These are phyloP conservation scores for Ctenomys sociabilis DNA, from an alignment of 2,113 vertebrate species.

Conservation along the genomic window DNA sequence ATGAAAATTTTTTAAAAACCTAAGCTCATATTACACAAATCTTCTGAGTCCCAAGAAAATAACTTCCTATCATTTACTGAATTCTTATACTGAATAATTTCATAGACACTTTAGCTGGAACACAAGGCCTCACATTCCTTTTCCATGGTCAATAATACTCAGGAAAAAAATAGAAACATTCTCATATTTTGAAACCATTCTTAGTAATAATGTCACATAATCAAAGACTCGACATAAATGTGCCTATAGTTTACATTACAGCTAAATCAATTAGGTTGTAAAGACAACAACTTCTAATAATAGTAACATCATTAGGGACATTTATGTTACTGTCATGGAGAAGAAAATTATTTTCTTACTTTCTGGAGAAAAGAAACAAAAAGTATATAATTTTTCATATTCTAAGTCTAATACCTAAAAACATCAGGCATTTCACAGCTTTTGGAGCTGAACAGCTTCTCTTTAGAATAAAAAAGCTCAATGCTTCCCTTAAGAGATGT, in stretches of 20 bases:
- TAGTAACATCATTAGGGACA: not conserved
- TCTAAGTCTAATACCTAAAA: conserved; percentile 18
- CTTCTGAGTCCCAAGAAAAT: conserved; percentile 45
- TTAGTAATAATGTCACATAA: not conserved
- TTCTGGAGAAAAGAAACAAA: not conserved
- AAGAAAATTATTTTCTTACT: not conserved
- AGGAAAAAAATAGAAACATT: conserved; percentile 27
- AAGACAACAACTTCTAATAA: conserved; percentile 39
- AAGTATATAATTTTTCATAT: not conserved
- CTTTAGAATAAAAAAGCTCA: not conserved
- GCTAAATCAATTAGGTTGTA: not conserved
- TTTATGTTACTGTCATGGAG: conserved; percentile 10
- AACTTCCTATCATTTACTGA: not conserved
- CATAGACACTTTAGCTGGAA: not conserved
- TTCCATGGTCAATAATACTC: conserved; percentile 5
- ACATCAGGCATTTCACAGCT: not conserved
- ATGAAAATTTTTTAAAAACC: not conserved
- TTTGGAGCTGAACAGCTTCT: not conserved
- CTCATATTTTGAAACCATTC: conserved; percentile 37
- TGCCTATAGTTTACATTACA: conserved; percentile 45
- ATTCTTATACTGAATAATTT: no score
- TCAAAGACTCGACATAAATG: not conserved
- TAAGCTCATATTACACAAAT: not conserved
- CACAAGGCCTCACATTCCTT: conserved; percentile 50
- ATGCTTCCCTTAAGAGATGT: not conserved